Conservation (phyloP, 2,797 vertebrate genomes). For the Tarsius wallacei region DNA sequence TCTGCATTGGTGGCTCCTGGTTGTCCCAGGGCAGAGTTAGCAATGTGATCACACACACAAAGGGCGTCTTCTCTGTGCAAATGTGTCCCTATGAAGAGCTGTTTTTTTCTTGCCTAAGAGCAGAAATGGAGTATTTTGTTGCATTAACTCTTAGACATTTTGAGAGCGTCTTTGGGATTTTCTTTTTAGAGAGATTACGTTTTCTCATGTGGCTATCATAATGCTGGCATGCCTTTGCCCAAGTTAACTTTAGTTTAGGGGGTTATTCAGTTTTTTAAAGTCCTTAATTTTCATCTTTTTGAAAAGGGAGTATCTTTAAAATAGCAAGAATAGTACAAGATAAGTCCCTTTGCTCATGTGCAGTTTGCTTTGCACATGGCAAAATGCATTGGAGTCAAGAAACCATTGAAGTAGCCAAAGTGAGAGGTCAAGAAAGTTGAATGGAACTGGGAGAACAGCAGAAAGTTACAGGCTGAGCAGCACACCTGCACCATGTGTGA, state of each 20-base stretch:
- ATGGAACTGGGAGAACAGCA: neutral
- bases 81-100: neutral
- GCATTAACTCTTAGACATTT: neutral
- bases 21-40: too few species aligned
- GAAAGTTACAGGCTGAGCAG: neutral
- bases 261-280: neutral
- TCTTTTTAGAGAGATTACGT: neutral
- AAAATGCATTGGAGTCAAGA: neutral
- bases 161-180: neutral
- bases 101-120: neutral
- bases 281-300: neutral
- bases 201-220: neutral
- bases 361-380: neutral
- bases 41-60: neutral
- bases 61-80: neutral
- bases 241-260: slow-evolving; percentile 37
- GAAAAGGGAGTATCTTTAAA: neutral
- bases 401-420: neutral
- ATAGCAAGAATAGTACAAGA: neutral
- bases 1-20: neutral
- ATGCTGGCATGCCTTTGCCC: neutral
- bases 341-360: neutral
- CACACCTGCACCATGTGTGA: too few species aligned
- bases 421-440: neutral
- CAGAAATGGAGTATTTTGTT: slow-evolving; percentile 4